These are phyloP conservation scores for Pristionchus pacificus DNA, from an alignment of 1,140 invertebrate genomes.

Conservation along the genomic window DNA sequence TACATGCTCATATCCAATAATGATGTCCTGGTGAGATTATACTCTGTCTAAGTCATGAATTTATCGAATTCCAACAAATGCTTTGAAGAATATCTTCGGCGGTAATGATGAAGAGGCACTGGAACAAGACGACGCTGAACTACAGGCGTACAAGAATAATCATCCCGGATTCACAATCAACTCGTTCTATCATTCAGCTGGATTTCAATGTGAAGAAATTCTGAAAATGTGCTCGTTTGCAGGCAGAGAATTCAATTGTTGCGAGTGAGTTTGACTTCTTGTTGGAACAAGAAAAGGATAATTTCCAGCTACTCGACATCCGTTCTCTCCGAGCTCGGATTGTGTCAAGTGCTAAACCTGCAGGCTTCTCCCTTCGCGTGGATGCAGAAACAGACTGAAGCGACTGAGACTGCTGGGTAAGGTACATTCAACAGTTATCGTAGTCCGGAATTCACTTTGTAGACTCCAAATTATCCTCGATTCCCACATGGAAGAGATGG, in stretches of 20 bases:
- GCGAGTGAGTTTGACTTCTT: background rate
- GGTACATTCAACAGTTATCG: background rate
- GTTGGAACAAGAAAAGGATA: background rate
- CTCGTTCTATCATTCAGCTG: conserved; percentile 3
- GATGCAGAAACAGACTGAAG: conserved; percentile 10
- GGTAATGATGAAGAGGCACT: background rate
- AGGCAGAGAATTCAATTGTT: conserved; percentile 24
- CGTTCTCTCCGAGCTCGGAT: conserved; percentile 13
- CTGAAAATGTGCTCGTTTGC: conserved; percentile 21
- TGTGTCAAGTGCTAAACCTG: conserved; percentile 20
- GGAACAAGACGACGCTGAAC: background rate
- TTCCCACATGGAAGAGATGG: conserved; percentile 5
- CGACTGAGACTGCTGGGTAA: conserved; percentile 2
- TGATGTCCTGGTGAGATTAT: conserved; percentile 14
- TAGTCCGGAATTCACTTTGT: background rate
- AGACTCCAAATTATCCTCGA: conserved; percentile 21
- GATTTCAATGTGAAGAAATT: conserved; percentile 24
- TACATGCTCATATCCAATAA: conserved; percentile 21
- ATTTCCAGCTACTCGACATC: conserved; percentile 6
- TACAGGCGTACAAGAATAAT: background rate
- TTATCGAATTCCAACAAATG: background rate
- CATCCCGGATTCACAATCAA: conserved; percentile 5
- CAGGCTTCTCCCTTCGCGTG: conserved; percentile 1
- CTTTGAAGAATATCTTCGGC: background rate
- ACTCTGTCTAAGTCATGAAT: conserved; percentile 3